Base-by-base conservation (phyloP, 2,888 invertebrate genomes). In the Autographa gamma region DNA sequence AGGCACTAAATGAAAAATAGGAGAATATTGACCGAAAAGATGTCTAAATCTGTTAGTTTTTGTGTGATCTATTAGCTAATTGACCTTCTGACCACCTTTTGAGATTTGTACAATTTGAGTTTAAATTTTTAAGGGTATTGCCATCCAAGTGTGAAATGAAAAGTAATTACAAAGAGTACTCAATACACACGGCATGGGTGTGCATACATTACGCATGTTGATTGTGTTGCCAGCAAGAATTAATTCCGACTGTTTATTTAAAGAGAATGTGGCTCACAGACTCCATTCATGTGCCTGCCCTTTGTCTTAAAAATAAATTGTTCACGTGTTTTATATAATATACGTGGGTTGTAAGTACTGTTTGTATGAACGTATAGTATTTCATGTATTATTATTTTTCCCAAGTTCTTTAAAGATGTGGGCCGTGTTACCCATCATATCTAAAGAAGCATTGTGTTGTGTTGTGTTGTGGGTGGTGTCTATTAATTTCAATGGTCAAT, bases 141-240 rank as follows among this genome's bases (percentile, higher is more conserved):
- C 41, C 2, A 38, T 38, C 38, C 5, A 16, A 43, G 14, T 62
- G 61, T 19, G 31, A 31, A 25, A 48, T 62, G 48, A 43, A 19
- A 48, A 48, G 16, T 62, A 62, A 62, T 62, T 62, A 62, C 43
- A 16, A 31, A 14, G 31, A 43, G 25, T 19, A 62, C 11, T 48
- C 16, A 43, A 16, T 62, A 54, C 18, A 19, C 54, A 9, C 48
- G n/a, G 48, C 16, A 14, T 48, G 54, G 11, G 8, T 19, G 11
- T 9, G 18, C 52, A 18, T 43, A 43, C 16, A 43, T 43, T 43
- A 43, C 6, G 52, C 18, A 54, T 48, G 48, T 48, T 48, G 48
- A 48, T 48, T 48, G 48, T 48, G n/a, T 11, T 19, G 14, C 19
- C 19, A 54, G 54, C 18, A 19, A 19, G 18, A 54, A 54, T 54